Percentiles rank a stretch among this genome's conserved stretches.
These are phyloP conservation scores for Magallana ariakensis DNA, from an alignment of 1,140 invertebrate genomes.

Conservation along the genomic window DNA sequence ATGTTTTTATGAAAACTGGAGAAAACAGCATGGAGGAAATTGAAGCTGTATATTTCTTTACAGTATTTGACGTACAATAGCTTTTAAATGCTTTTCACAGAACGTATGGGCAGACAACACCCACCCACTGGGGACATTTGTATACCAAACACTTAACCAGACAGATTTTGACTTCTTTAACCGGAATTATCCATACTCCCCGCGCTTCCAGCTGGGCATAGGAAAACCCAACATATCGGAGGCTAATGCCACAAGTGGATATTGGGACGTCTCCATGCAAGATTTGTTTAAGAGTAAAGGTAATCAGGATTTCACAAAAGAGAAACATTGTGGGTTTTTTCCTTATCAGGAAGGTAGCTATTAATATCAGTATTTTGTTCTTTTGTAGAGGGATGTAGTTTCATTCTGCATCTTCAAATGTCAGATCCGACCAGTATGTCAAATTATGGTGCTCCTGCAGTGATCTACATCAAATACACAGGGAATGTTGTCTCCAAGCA, in stretches of 20 bases:
- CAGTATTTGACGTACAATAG: no score
- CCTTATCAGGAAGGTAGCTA: background rate
- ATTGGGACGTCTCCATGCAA: constrained; percentile 61
- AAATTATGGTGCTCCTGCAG: constrained; percentile 45
- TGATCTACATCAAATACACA: constrained; percentile 50
- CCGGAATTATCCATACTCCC: constrained; percentile 59
- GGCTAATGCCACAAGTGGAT: constrained; percentile 62
- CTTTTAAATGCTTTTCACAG: background rate
- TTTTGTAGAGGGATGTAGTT: constrained; percentile 43
- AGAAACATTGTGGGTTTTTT: background rate
- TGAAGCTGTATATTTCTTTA: no score
- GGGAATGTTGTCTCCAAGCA: background rate
- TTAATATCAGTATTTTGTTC: background rate
- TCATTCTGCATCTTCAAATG: constrained; percentile 44
- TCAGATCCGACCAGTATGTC: background rate
- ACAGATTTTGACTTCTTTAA: constrained; percentile 68
- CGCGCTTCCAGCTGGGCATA: constrained; percentile 66
- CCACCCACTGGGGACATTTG: constrained; percentile 65
- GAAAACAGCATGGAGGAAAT: no score
- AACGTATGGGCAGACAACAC: constrained; percentile 60
- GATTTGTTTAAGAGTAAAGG: constrained; percentile 60
- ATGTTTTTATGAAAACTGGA: no score
- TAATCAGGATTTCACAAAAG: background rate
- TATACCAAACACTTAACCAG: constrained; percentile 70
- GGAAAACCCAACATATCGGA: constrained; percentile 73